Conservation (phyloP, 1,140 invertebrate species). For the Anadara kagoshimensis region DNA sequence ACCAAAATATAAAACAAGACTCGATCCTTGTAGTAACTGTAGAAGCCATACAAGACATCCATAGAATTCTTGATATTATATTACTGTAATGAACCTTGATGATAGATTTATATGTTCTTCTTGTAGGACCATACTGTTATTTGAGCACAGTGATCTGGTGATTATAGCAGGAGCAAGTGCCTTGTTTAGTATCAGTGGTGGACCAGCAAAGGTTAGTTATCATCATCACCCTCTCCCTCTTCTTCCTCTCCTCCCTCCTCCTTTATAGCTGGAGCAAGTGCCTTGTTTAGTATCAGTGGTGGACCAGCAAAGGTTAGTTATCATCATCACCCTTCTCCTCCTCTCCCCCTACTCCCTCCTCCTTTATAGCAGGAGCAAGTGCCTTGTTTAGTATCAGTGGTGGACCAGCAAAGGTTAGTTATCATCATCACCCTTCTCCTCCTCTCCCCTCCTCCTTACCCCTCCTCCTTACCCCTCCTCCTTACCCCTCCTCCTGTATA, state of each 20-base stretch:
- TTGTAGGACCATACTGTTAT: constrained; percentile 74
- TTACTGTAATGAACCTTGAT: too few relatives aligned
- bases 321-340: background rate
- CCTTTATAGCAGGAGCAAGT: too few relatives aligned
- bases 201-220: constrained; percentile 71
- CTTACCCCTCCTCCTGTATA: background rate
- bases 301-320: constrained; percentile 72
- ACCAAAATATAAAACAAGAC: too few relatives aligned
- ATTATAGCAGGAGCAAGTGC: constrained; percentile 74
- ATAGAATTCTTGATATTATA: too few relatives aligned
- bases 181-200: constrained; percentile 68
- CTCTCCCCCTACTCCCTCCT: too few relatives aligned
- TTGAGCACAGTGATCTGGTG: constrained; percentile 75
- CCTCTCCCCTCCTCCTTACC: background rate
- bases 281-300: too few relatives aligned
- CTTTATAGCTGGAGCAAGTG: too few relatives aligned
- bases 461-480: too few relatives aligned
- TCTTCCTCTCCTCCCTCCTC: constrained; percentile 50
- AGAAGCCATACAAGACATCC: too few relatives aligned
- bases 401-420: constrained; percentile 72
- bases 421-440: background rate
- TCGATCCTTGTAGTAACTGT: too few relatives aligned
- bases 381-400: too few relatives aligned
- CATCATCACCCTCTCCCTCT: constrained; percentile 56
- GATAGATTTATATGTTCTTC: background rate